Base-by-base conservation (phyloP, 2,797 vertebrate species). In the Poeciliopsis turneri region DNA sequence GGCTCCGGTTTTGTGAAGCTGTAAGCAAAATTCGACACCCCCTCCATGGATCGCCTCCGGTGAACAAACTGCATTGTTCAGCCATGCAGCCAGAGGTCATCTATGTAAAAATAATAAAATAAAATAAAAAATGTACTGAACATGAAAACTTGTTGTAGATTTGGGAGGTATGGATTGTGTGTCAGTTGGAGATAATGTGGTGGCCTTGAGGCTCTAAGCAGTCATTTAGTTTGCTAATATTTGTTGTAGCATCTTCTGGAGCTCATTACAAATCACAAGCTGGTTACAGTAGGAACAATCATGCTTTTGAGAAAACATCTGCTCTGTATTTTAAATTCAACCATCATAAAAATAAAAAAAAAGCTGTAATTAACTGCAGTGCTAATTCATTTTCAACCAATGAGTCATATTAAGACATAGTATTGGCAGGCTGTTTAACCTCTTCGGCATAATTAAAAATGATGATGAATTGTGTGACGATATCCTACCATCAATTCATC, bases 401-500 rank as follows among this genome's bases (percentile, higher is more conserved):
- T 80, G 47, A 28, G 45, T 85, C 46, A 80, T 86, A 89, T 82
- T 74, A 80, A 86, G 81, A 89, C 73, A 73, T 11, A 74, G 45
- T 74, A 49, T 72, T 74, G 30, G 73, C 41, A 70, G 80, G 72
- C 79, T 28, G 11, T 70, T 16, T 46, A 15, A 45, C 25, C 25
- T 46, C 11, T 43, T n/a, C n/a, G 66, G 78, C 78, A 84, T 82
- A 79, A 83, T 82, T 78, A 78, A 79, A 71, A 77, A 81, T 77
- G 72, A 33, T 82, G 78, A 87, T 79, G 49, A 87, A 85, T 81
- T 82, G 46, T 76, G 69, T 51, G 72, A 76, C 77, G 85, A 75
- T 86, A 88, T 86, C 77, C 61, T 71, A 57, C 43, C 41, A n/a
- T 82, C 18, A 72, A 53, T 85, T 78, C 90, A 78, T 74, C 80